A percentile compares a stretch with the other conserved stretches of the same genome.
phyloP scores from a whole-genome alignment of 2,113 vertebrate genomes.

The Rhadina sibilatrix region DNA sequence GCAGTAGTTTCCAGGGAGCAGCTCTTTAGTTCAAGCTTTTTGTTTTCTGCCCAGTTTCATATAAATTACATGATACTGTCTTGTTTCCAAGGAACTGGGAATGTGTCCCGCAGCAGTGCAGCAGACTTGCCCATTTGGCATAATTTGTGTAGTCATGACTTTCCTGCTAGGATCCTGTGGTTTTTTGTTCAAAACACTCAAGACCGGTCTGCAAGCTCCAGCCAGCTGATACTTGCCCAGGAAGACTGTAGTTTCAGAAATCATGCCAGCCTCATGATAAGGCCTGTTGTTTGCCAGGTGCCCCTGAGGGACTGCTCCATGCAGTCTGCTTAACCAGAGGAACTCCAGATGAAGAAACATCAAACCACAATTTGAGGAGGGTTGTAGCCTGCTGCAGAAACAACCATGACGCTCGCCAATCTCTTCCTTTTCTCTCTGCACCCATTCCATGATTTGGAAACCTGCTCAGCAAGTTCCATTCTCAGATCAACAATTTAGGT shows the following conservation, averaged over 20 bases:
- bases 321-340: background rate
- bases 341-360: background rate
- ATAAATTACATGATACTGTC: background rate
- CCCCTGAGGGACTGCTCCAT: background rate
- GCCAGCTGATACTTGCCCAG: conserved; percentile 12
- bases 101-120: background rate
- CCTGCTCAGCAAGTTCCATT: background rate
- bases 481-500: background rate
- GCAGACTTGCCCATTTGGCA: background rate
- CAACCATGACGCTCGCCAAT: background rate
- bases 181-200: background rate
- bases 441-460: background rate
- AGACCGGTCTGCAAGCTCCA: background rate
- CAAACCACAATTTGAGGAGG: background rate
- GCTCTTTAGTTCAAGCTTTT: background rate
- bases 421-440: background rate
- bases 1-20: background rate
- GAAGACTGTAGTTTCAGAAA: background rate
- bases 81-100: background rate
- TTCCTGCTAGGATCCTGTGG: background rate
- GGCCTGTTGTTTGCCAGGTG: background rate
- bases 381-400: background rate
- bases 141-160: background rate
- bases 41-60: background rate
- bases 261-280: background rate